phyloP scores from a whole-genome alignment of 2,113 vertebrate species.

The Tenrec ecaudatus region DNA sequence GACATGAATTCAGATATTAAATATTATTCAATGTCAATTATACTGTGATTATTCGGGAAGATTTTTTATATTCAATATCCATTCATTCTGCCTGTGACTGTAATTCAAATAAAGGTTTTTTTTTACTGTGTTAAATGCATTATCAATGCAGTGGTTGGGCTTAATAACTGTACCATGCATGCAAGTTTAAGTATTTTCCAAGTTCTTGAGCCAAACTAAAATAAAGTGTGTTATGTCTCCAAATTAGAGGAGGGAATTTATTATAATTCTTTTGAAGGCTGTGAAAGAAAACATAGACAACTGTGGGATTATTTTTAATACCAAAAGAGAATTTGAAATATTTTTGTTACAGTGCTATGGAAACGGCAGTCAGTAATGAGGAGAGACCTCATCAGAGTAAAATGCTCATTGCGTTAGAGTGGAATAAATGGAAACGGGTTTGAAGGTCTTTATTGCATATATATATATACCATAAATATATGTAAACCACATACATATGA shows the following conservation, averaged over 20 bases:
- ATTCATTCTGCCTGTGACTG: slow-evolving; percentile 55
- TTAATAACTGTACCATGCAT: neutral
- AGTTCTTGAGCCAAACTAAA: slow-evolving; percentile 71
- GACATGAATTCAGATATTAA: slow-evolving; percentile 73
- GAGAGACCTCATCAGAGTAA: neutral
- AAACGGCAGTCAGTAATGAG: slow-evolving; percentile 22
- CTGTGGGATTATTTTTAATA: slow-evolving; percentile 74
- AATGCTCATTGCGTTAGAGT: neutral
- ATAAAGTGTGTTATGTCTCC: slow-evolving; percentile 57
- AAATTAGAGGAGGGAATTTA: slow-evolving; percentile 65
- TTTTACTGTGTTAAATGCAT: slow-evolving; percentile 57
- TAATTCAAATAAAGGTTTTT: slow-evolving; percentile 64
- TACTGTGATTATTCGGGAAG: slow-evolving; percentile 13
- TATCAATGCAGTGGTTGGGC: slow-evolving; percentile 24
- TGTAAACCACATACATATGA: neutral
- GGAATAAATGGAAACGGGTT: slow-evolving; percentile 36
- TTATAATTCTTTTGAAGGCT: slow-evolving; percentile 67
- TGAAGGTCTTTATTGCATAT: neutral
- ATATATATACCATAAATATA: neutral
- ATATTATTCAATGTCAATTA: slow-evolving; percentile 80
- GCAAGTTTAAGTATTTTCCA: slow-evolving; percentile 57
- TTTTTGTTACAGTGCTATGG: slow-evolving; percentile 64
- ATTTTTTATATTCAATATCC: slow-evolving; percentile 67
- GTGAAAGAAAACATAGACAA: slow-evolving; percentile 68
- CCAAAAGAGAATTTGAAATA: slow-evolving; percentile 49